phyloP scores from a whole-genome alignment of 2,113 vertebrate species.

The Eudorcas thomsonii region DNA sequence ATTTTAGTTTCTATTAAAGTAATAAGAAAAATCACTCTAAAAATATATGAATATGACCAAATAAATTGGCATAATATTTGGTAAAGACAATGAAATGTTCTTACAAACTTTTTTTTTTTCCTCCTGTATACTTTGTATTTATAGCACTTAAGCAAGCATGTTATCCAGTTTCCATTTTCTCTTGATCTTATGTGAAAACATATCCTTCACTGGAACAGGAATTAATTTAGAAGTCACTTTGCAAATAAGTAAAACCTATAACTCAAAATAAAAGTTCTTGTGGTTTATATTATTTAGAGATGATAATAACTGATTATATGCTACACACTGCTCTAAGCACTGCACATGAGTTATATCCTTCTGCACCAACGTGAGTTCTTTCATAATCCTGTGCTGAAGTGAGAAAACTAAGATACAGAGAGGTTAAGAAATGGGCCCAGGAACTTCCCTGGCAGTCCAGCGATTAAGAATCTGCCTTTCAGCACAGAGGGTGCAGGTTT shows the following conservation, averaged over 20 bases:
- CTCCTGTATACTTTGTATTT: neutral
- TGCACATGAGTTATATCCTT: neutral
- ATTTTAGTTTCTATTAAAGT: neutral
- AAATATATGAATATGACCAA: neutral
- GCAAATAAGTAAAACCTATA: neutral
- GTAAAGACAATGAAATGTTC: neutral
- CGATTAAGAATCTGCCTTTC: neutral
- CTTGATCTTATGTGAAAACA: neutral
- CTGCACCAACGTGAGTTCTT: neutral
- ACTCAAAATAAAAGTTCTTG: neutral
- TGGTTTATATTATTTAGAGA: neutral
- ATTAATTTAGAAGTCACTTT: constrained; percentile 11
- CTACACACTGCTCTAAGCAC: neutral
- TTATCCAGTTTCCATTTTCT: neutral
- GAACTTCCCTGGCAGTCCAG: neutral
- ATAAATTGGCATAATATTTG: neutral
- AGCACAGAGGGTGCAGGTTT: neutral
- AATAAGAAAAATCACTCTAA: neutral
- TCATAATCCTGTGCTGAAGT: too few relatives aligned
- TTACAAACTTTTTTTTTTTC: neutral
- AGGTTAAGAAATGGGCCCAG: neutral
- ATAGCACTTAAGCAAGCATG: neutral
- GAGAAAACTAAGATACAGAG: neutral
- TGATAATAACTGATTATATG: neutral
- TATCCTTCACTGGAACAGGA: neutral